phyloP scores from a whole-genome alignment of 2,888 invertebrate species.

The Drosophila fulvimacula region DNA sequence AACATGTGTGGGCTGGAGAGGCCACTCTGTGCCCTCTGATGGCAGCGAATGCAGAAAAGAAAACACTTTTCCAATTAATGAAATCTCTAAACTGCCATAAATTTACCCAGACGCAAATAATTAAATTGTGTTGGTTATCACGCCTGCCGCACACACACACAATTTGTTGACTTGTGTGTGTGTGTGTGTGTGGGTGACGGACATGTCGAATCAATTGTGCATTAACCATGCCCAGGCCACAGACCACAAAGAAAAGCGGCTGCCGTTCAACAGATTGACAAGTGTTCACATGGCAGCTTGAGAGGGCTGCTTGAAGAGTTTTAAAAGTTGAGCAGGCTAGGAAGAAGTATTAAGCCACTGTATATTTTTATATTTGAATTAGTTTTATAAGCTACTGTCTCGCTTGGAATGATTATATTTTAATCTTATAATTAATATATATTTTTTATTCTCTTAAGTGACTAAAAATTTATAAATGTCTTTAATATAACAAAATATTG shows the following conservation, averaged over 20 bases:
- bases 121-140: slow-evolving; percentile 71
- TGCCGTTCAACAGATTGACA: slow-evolving; percentile 50
- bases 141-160: slow-evolving; percentile 43
- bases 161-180: slow-evolving; percentile 64
- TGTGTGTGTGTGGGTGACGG: slow-evolving; percentile 34
- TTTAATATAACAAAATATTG: no score
- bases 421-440: no score
- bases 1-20: background rate
- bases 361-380: background rate
- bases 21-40: slow-evolving; percentile 1
- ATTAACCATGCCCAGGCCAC: slow-evolving; percentile 37
- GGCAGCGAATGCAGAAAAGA: slow-evolving; percentile 24
- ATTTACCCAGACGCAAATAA: slow-evolving; percentile 78
- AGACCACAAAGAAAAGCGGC: slow-evolving; percentile 63
- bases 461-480: no score
- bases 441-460: no score
- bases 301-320: slow-evolving; percentile 9
- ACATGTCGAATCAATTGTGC: slow-evolving; percentile 59
- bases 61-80: slow-evolving; percentile 84
- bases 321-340: background rate
- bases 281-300: slow-evolving; percentile 4
- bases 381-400: no score
- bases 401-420: no score
- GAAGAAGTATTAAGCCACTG: no score
- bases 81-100: slow-evolving; percentile 83